Evolutionary conservation across 92 coral and sea anemone species (phyloP).

Genomic region (Palythoa caribaeorum): DNA sequence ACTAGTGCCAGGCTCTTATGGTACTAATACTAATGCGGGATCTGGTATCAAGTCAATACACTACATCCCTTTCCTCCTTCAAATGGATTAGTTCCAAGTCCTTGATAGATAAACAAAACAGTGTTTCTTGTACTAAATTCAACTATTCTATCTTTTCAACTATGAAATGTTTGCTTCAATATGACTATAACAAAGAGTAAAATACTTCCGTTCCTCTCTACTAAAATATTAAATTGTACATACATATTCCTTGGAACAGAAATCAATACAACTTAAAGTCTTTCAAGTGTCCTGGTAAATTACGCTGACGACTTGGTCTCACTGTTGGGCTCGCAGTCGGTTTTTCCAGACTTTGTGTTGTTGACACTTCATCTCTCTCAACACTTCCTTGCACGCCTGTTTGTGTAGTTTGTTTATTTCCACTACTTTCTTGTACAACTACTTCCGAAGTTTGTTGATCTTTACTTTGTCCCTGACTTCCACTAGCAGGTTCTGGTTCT

Average conservation of each 20-base stretch:
- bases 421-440: neutral
- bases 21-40: neutral
- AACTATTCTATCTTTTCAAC: neutral
- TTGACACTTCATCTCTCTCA: neutral
- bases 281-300: conserved; percentile 13
- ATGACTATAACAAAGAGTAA: neutral
- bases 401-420: neutral
- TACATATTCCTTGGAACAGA: conserved; percentile 22
- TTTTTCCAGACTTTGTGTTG: neutral
- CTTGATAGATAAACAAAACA: neutral
- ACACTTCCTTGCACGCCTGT: neutral
- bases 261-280: conserved; percentile 15
- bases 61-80: conserved; percentile 27
- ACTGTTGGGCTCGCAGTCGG: neutral
- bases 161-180: conserved; percentile 20
- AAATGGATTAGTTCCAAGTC: conserved; percentile 5
- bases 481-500: conserved; percentile 9
- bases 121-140: conserved; percentile 18
- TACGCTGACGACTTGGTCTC: neutral
- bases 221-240: conserved; percentile 14
- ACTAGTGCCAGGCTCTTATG: conserved; percentile 23
- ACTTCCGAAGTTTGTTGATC: neutral
- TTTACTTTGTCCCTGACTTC: neutral
- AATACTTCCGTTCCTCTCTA: conserved; percentile 2
- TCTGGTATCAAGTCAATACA: conserved; percentile 13